Evolutionary conservation across 1,140 invertebrate species (phyloP).

Genomic region (Drosophila lacertosa): DNA sequence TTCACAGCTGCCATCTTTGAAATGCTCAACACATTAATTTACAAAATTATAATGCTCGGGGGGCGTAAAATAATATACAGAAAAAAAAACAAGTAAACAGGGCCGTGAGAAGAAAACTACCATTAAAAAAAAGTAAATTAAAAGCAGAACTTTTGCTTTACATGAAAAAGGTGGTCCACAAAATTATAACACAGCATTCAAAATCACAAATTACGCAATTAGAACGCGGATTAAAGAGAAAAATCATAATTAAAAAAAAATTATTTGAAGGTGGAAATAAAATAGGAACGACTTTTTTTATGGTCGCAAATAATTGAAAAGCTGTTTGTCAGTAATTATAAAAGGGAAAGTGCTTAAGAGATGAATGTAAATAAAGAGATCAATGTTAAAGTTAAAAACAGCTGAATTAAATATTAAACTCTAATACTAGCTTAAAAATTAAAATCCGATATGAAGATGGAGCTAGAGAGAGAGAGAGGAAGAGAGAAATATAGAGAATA

Average conservation of each 20-base stretch:
- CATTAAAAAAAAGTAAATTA: constrained; percentile 4
- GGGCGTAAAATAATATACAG: too few relatives aligned
- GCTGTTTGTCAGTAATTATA: too few relatives aligned
- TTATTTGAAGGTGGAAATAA: neutral
- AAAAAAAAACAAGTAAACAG: too few relatives aligned
- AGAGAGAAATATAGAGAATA: too few relatives aligned
- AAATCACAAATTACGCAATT: constrained; percentile 19
- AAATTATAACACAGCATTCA: constrained; percentile 12
- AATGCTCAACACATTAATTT: too few relatives aligned
- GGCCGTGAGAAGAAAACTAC: neutral
- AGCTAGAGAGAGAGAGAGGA: too few relatives aligned
- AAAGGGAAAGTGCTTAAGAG: neutral
- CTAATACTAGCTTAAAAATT: too few relatives aligned
- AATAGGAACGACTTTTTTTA: neutral
- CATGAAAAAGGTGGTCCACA: neutral
- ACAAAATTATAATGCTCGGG: constrained; percentile 6
- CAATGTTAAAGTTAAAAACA: too few relatives aligned
- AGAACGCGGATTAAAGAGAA: constrained; percentile 26
- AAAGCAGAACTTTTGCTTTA: constrained; percentile 8
- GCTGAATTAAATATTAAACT: too few relatives aligned
- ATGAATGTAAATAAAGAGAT: too few relatives aligned
- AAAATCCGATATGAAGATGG: too few relatives aligned
- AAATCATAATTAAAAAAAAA: constrained; percentile 1
- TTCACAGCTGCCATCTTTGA: constrained; percentile 5
- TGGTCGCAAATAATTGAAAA: constrained; percentile 1